A percentile compares a stretch with the other conserved stretches of the same genome.
phyloP scores from a whole-genome alignment of 2,797 vertebrate genomes.

The Halcyon smyrnensis region DNA sequence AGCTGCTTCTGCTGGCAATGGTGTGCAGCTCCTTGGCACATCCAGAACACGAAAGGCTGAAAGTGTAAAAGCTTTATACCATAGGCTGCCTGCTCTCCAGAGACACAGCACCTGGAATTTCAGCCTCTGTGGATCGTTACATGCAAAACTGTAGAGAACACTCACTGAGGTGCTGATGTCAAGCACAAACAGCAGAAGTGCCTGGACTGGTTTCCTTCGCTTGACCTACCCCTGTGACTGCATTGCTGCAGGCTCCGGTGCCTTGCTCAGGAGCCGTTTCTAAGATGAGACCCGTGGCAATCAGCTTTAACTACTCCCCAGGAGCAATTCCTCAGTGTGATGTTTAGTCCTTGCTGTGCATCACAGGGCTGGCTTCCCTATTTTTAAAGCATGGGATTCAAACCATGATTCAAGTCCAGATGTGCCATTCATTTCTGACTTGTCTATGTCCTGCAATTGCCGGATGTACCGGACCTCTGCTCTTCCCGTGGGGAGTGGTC shows the following conservation, averaged over 20 bases:
- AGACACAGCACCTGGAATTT: background rate
- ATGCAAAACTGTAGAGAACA: background rate
- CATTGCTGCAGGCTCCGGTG: background rate
- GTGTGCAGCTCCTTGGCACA: fast-evolving
- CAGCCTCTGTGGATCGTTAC: background rate
- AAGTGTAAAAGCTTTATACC: background rate
- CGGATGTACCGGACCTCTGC: fast-evolving
- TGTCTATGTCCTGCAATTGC: background rate
- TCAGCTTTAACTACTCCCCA: background rate
- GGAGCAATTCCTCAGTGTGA: background rate
- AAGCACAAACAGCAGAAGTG: background rate
- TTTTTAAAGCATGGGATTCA: background rate
- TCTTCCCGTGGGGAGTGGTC: fast-evolving
- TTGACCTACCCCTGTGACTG: background rate
- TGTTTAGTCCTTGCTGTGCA: background rate
- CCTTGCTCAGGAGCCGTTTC: background rate
- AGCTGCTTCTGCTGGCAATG: background rate
- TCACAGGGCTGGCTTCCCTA: background rate
- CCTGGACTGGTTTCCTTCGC: background rate
- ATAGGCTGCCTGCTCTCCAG: background rate
- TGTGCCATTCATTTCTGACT: background rate
- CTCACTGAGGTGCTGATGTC: background rate
- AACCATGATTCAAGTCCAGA: background rate
- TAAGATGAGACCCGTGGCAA: background rate
- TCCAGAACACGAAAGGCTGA: background rate